These are phyloP conservation scores for Achlya flavicornis DNA, from an alignment of 2,888 invertebrate genomes.

Conservation along the genomic window DNA sequence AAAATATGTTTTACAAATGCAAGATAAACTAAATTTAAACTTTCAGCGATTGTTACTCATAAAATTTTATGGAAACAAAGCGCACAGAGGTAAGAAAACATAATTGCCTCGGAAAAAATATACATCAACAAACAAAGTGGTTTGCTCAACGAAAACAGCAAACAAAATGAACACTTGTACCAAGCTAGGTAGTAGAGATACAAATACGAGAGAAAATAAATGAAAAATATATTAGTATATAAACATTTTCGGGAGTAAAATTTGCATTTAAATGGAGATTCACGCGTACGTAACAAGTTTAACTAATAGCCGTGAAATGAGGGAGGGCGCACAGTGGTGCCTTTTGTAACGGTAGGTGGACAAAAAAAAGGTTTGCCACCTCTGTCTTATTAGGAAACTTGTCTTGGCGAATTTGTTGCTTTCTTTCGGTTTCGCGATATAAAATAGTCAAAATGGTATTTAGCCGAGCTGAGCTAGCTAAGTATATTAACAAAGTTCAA, in stretches of 20 bases:
- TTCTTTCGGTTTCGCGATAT: neutral
- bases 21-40: too few relatives aligned
- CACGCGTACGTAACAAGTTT: constrained; percentile 81
- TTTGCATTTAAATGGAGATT: constrained; percentile 83
- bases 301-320: constrained; percentile 81
- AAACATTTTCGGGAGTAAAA: constrained; percentile 77
- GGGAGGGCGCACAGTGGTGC: constrained; percentile 44
- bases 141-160: constrained; percentile 1
- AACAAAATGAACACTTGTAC: neutral
- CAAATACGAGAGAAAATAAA: constrained; percentile 45
- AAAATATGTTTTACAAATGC: too few relatives aligned
- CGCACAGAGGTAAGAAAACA: constrained; percentile 24
- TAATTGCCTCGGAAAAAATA: constrained; percentile 22
- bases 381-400: constrained; percentile 19
- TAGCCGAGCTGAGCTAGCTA: neutral
- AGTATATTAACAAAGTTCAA: too few relatives aligned
- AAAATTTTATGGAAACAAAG: neutral
- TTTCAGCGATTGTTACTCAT: neutral
- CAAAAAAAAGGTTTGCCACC: constrained; percentile 23
- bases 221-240: constrained; percentile 63
- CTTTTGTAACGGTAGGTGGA: constrained; percentile 26
- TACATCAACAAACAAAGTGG: constrained; percentile 18
- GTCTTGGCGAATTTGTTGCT: constrained; percentile 3
- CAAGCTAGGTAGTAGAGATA: neutral
- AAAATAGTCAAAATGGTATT: neutral